A percentile compares a stretch with the other conserved stretches of the same genome.
Conservation (phyloP, 1,140 invertebrate genomes). For the Magallana ariakensis region DNA sequence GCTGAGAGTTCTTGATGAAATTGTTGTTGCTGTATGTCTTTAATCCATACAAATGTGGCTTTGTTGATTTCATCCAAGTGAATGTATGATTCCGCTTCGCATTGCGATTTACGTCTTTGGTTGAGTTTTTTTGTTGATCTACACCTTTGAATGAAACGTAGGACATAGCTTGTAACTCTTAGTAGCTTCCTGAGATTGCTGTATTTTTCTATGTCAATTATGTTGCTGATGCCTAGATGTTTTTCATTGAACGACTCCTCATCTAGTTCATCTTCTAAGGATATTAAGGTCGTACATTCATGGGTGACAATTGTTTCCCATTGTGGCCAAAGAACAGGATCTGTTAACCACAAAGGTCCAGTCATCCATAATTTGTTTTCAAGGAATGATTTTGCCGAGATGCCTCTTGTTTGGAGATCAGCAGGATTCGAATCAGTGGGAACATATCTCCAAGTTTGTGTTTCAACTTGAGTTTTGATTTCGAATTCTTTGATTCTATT, state of each 20-base stretch:
- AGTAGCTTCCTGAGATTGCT: neutral
- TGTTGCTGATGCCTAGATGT: neutral
- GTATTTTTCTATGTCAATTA: neutral
- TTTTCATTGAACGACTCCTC: neutral
- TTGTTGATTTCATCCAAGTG: neutral
- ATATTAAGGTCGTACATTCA: neutral
- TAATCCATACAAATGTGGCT: neutral
- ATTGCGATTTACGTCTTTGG: neutral
- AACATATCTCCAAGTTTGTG: neutral
- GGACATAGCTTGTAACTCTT: neutral
- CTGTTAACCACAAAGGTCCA: too few relatives aligned
- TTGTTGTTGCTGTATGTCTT: neutral
- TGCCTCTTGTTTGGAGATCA: too few relatives aligned
- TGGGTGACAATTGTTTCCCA: too few relatives aligned
- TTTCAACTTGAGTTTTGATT: neutral
- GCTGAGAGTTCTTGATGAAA: neutral
- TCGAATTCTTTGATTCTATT: neutral
- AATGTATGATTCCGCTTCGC: neutral
- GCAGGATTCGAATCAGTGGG: too few relatives aligned
- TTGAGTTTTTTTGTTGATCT: neutral
- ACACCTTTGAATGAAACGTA: neutral
- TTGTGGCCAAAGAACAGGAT: too few relatives aligned
- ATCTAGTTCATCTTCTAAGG: neutral
- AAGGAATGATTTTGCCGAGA: too few relatives aligned
- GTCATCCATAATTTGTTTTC: too few relatives aligned